Evolutionary conservation across 35 echinoderm and acorn worm genomes (phyloP).

Genomic region (Heliocidaris tuberculata): DNA sequence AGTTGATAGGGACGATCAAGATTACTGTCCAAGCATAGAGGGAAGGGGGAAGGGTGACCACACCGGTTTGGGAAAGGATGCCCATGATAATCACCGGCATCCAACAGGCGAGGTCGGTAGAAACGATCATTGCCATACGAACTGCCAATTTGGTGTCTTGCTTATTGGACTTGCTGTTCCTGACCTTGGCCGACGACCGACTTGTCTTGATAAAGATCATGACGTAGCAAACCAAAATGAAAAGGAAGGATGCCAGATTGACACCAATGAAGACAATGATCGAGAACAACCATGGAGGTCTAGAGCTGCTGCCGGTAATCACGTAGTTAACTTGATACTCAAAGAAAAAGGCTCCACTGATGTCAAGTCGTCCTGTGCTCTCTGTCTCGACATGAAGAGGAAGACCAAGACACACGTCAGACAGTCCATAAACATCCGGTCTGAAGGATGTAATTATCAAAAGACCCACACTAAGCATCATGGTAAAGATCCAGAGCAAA

Average conservation of each 20-base stretch:
- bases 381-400: no score
- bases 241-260: not conserved
- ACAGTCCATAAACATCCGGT: no score
- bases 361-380: no score
- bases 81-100: constrained; percentile 70
- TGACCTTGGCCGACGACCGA: not conserved
- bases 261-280: not conserved
- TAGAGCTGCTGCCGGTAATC: not conserved
- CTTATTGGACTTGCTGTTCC: not conserved
- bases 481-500: no score
- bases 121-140: constrained; percentile 64
- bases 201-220: not conserved
- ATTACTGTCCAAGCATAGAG: not conserved
- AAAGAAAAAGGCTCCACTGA: no score
- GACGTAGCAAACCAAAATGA: not conserved
- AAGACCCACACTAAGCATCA: no score
- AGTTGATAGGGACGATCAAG: not conserved
- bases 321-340: no score
- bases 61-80: constrained; percentile 37
- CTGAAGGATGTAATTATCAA: no score
- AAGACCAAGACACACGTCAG: no score
- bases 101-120: constrained; percentile 69
- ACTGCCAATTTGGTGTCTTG: constrained; percentile 64
- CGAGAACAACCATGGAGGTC: not conserved
- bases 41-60: constrained; percentile 49